Evolutionary conservation across 2,113 vertebrate species (phyloP).

Genomic region (Thoracochromis brauschi): DNA sequence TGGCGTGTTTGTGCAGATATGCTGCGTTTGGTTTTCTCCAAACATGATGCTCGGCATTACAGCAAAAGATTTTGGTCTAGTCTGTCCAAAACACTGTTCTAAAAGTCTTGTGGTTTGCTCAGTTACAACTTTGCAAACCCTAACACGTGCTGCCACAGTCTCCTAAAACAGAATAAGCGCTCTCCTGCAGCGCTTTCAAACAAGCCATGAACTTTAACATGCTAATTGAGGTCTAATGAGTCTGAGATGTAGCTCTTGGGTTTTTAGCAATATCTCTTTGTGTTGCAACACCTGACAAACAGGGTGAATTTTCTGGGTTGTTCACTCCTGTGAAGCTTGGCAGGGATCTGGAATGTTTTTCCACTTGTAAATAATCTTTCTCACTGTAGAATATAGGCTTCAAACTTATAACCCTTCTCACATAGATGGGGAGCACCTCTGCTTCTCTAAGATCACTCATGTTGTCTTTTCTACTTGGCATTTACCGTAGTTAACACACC

Average conservation of each 20-base stretch:
- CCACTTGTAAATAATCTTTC: not conserved
- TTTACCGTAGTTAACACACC: not conserved
- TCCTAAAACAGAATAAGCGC: not conserved
- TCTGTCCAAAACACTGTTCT: not conserved
- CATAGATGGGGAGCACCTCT: not conserved
- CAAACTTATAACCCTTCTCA: not conserved
- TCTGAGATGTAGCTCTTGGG: not conserved
- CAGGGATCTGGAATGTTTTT: not conserved
- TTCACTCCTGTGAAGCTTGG: not conserved
- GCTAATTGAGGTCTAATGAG: not conserved
- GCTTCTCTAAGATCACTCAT: not conserved
- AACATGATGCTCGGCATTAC: not conserved
- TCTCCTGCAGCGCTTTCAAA: not conserved
- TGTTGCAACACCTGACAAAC: not conserved
- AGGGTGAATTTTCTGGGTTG: not conserved
- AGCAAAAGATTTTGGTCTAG: not conserved
- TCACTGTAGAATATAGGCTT: not conserved
- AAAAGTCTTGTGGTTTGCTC: not conserved
- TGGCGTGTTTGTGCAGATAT: not conserved
- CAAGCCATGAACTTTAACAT: not conserved
- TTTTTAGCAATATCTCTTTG: not conserved
- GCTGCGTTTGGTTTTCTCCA: not conserved
- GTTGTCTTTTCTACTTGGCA: not conserved
- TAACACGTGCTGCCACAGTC: not conserved
- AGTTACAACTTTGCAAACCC: not conserved